phyloP scores from a whole-genome alignment of 1,140 invertebrate genomes.

The Oppia nitens region DNA sequence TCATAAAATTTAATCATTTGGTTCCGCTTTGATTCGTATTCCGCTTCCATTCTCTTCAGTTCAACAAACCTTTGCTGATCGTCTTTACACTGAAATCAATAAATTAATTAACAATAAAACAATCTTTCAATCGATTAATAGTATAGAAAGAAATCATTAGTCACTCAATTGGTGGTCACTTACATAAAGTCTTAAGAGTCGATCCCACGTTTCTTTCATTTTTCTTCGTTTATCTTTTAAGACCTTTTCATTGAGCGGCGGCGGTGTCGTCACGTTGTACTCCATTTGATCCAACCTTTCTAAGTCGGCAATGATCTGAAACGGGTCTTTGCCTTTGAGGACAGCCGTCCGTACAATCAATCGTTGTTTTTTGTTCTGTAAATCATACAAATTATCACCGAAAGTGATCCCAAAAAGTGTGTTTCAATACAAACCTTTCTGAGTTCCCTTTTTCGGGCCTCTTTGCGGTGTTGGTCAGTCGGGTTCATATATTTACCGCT shows the following conservation, averaged over 20 bases:
- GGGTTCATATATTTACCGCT: conserved; percentile 99
- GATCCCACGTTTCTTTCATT: conserved; percentile 79
- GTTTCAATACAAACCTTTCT: conserved; percentile 47
- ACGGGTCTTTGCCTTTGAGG: conserved; percentile 93
- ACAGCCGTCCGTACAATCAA: conserved; percentile 87
- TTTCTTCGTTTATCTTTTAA: conserved; percentile 91
- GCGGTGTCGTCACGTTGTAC: conserved; percentile 81
- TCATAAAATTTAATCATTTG: conserved; percentile 77
- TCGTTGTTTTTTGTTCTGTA: conserved; percentile 75
- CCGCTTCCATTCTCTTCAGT: conserved; percentile 68
- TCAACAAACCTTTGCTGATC: conserved; percentile 84
- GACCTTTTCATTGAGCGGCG: conserved; percentile 87
- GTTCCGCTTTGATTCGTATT: conserved; percentile 75
- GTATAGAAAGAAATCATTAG: no score
- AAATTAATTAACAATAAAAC: no score
- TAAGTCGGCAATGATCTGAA: conserved; percentile 80
- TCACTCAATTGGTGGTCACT: no score
- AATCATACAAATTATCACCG: conserved; percentile 14
- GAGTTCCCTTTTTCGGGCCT: conserved; percentile 87
- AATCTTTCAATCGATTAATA: no score
- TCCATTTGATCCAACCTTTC: conserved; percentile 98
- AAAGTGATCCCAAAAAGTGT: conserved; percentile 8
- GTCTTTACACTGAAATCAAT: conserved; percentile 76
- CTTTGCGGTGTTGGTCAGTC: conserved; percentile 92
- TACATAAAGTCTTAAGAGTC: conserved; percentile 89